Base-by-base conservation (phyloP, 2,797 vertebrate genomes). In the Silurus lanzhouensis region DNA sequence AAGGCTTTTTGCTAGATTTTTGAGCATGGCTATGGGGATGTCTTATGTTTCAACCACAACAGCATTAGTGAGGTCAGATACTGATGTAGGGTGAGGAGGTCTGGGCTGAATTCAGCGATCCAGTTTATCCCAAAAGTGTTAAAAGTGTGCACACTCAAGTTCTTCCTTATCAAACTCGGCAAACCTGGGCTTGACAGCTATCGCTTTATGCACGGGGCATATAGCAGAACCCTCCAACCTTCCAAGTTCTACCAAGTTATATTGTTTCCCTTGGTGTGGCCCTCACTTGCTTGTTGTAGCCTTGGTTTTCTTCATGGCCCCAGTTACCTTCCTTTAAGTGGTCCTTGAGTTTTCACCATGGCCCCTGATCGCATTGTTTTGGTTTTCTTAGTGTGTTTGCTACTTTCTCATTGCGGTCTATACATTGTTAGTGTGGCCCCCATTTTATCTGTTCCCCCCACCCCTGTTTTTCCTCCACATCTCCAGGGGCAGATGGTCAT, bases 401-500 rank as follows among this genome's bases (percentile, higher is more conserved):
- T 5, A 1, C 19, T 55, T 60, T 25, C 25, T 77, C 20, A 20
- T 60, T 60, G 55, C 75, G 5, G 75, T 22, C 44, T 74, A 27
- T 25, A 22, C 22, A 31, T 61, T 6, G 22, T 71, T 38, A 70
- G 52, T 27, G 57, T 46, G 77, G 7, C 61, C 64, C 4, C 76
- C 31, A 25, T 60, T 60, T 60, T 60, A 25, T 22, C 5, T 10
- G 55, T 76, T 20, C 15, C 25, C 27, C 19, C 57, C 12, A 75
- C 52, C 48, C 48, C 48, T 76, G 92, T 90, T 87, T 90, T 88
- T 72, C 76, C 60, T 63, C 17, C 5, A 71, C 2, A 57, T 85
- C 82, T 86, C 58, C 75, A 72, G 44, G 38, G 91, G 91, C 89
- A 91, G 92, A 90, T 93, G 89, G 90, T 91, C 87, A 72, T 83